Conservation (phyloP, 2,888 invertebrate species). For the Campopleginae sp. region DNA sequence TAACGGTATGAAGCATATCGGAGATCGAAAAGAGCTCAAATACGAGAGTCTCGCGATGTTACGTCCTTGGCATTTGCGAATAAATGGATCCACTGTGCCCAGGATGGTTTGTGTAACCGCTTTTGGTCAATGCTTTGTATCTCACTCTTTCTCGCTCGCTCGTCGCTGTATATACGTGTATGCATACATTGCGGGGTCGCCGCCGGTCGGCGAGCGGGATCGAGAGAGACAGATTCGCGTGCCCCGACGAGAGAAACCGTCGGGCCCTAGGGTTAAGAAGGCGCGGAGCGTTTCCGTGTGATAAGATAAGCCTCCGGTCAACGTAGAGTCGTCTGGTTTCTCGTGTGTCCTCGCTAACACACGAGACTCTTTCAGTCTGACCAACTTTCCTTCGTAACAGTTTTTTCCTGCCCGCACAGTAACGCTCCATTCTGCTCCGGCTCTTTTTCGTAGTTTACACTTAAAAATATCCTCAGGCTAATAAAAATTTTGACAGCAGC, state of each 20-base stretch:
- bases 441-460: neutral
- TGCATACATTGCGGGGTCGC: constrained; percentile 42
- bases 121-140: constrained; percentile 51
- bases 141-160: constrained; percentile 3
- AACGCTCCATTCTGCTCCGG: neutral
- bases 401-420: neutral
- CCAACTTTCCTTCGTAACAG: constrained; percentile 16
- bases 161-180: neutral
- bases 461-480: neutral
- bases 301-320: constrained; percentile 80
- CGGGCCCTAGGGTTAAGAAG: constrained; percentile 73
- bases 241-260: constrained; percentile 69
- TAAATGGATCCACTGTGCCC: constrained; percentile 82
- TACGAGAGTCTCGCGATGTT: constrained; percentile 56
- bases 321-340: constrained; percentile 49
- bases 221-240: constrained; percentile 62
- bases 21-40: constrained; percentile 52
- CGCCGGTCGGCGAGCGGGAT: constrained; percentile 64
- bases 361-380: constrained; percentile 38
- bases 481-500: neutral
- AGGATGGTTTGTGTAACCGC: constrained; percentile 49
- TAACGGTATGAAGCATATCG: constrained; percentile 50
- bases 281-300: constrained; percentile 79
- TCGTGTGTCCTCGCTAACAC: constrained; percentile 43
- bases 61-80: constrained; percentile 81